Evolutionary conservation across 2,797 vertebrate genomes (phyloP), one percentile per base, ranked within the genome.

Genomic region (Pelobates cultripes): DNA sequence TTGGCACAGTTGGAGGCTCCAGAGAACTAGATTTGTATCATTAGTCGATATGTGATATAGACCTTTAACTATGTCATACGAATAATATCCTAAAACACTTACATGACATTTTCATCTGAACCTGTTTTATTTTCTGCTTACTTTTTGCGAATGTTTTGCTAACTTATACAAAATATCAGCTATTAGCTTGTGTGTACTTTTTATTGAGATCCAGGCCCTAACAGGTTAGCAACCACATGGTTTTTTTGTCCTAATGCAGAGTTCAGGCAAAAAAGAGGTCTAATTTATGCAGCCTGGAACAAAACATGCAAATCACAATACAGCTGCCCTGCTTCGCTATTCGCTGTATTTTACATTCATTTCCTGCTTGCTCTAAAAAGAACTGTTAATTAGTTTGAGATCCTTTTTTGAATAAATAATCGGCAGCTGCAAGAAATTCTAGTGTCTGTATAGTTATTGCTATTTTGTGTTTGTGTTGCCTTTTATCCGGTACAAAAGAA

Each of bases 401-500:
- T 55, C 41, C 42, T 43, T 63, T 73, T 45, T 67, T 82, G 80
- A 83, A 83, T 73, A 73, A 64, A 75, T 83, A 77, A 82, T 82
- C 53, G n/a, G 72, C 75, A 78, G 81, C 75, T 69, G 74, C 47
- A 57, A 55, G 43, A 41, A 43, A 45, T 41, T 53, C 61, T 82
- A 43, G 53, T 51, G 47, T 51, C 47, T 51, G 47, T 51, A 10
- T 51, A 10, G 47, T 51, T 51, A 10, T 51, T 6, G 47, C 10
- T 5, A 51, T 51, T 1, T 51, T 51, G 5, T 51, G 10, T 51
- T 5, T 51, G 47, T 51, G 5, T 51, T 51, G 15, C 66, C 14
- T 66, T 15, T 43, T 28, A 28, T 28, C 28, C 28, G 28, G 28
- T 28, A 28, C 28, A 28, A 28, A 28, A 28, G 28, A 28, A 28